Percentiles rank a stretch among this genome's conserved stretches.
These are phyloP conservation scores for Chymomyza fuscimana DNA, from an alignment of 2,888 invertebrate species.

Conservation along the genomic window DNA sequence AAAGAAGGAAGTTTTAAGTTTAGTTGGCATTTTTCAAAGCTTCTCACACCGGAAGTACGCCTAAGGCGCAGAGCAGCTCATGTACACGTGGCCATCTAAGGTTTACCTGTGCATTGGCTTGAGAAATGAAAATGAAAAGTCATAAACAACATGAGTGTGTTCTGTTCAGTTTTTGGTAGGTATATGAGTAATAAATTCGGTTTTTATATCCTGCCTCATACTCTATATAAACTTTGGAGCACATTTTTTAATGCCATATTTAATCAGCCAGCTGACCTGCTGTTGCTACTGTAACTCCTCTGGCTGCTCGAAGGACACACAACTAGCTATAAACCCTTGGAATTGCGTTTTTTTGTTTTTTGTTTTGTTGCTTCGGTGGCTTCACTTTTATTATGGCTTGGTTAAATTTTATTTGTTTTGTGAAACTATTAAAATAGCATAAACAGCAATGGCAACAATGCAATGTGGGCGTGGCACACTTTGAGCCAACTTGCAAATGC, in stretches of 20 bases:
- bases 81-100: background rate
- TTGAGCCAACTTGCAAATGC: conserved; percentile 49
- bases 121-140: background rate
- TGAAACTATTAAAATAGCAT: conserved; percentile 69
- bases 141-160: background rate
- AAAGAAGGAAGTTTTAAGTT: conserved; percentile 46
- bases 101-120: background rate
- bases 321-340: background rate
- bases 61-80: background rate
- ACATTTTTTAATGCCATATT: background rate
- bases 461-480: conserved; percentile 24
- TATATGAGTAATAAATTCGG: background rate
- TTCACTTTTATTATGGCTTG: conserved; percentile 39
- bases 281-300: background rate
- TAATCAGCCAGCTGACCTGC: background rate
- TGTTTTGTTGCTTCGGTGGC: conserved; percentile 30
- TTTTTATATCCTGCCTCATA: background rate
- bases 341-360: conserved; percentile 23
- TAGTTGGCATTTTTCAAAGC: conserved; percentile 8
- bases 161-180: background rate
- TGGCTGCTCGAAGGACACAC: background rate
- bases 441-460: conserved; percentile 50
- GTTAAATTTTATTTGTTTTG: conserved; percentile 63
- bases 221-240: background rate
- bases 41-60: background rate